Percentiles rank a stretch among this genome's conserved stretches.
Conservation (phyloP, 2,888 invertebrate species). For the Tryphoninae sp. region DNA sequence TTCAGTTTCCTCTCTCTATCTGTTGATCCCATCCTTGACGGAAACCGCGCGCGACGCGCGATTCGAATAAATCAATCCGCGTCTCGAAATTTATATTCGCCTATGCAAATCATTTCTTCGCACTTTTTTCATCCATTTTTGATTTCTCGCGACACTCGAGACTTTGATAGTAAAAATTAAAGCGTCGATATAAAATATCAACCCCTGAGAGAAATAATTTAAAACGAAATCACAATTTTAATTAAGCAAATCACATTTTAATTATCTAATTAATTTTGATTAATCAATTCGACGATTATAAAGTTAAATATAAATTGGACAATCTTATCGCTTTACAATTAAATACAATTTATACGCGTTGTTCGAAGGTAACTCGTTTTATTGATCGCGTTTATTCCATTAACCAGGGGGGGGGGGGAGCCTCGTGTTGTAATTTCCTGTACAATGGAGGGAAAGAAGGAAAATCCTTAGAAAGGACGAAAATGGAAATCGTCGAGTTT, state of each 20-base stretch:
- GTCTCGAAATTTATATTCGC: not conserved
- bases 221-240: no score
- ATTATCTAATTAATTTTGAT: no score
- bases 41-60: not conserved
- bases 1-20: slow-evolving; percentile 12
- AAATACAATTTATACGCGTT: not conserved
- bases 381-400: not conserved
- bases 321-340: no score
- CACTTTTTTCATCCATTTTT: not conserved
- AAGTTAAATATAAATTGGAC: no score
- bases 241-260: no score
- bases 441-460: slow-evolving; percentile 10
- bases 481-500: slow-evolving; percentile 20
- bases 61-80: slow-evolving; percentile 34
- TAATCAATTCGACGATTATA: no score
- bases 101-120: no score
- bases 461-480: slow-evolving; percentile 23
- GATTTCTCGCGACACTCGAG: no score
- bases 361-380: not conserved
- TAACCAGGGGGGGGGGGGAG: not conserved
- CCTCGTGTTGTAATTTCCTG: slow-evolving; percentile 9
- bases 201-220: no score
- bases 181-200: no score
- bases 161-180: no score
- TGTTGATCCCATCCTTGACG: not conserved